Evolutionary conservation across 2,113 vertebrate genomes (phyloP).

Genomic region (Ardeotis arabs): DNA sequence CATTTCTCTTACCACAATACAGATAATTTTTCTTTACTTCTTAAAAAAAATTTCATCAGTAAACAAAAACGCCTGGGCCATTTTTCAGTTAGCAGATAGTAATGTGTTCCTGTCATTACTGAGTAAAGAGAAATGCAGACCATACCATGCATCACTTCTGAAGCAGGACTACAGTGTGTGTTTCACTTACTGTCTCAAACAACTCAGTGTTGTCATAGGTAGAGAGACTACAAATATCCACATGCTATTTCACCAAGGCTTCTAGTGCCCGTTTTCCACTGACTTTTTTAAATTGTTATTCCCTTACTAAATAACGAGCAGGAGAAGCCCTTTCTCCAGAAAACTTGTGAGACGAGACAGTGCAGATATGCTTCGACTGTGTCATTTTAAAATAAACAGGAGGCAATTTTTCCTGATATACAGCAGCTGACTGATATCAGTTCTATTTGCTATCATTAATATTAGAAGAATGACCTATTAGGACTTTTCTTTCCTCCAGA

Average conservation of each 20-base stretch:
- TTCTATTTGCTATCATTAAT: slow-evolving; percentile 40
- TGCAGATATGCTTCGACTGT: background rate
- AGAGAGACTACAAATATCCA: background rate
- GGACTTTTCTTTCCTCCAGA: slow-evolving; percentile 46
- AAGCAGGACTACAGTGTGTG: background rate
- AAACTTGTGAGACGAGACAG: slow-evolving; percentile 31
- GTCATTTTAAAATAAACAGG: slow-evolving; percentile 34
- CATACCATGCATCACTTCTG: background rate
- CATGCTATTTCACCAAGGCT: background rate
- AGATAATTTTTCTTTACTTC: background rate
- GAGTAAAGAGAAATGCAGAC: background rate
- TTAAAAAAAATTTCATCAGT: background rate
- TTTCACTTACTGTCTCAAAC: background rate
- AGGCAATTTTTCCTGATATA: slow-evolving; percentile 31
- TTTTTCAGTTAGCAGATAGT: background rate
- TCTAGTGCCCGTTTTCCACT: background rate
- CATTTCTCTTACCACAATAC: background rate
- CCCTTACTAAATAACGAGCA: background rate
- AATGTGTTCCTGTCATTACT: background rate
- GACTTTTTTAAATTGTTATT: background rate
- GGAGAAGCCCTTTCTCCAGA: background rate
- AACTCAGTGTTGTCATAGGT: background rate
- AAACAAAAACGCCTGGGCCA: background rate
- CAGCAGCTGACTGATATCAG: slow-evolving; percentile 37
- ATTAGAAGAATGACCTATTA: slow-evolving; percentile 57